Base-by-base conservation (phyloP, 2,888 invertebrate genomes). In the Charanyca ferruginea region DNA sequence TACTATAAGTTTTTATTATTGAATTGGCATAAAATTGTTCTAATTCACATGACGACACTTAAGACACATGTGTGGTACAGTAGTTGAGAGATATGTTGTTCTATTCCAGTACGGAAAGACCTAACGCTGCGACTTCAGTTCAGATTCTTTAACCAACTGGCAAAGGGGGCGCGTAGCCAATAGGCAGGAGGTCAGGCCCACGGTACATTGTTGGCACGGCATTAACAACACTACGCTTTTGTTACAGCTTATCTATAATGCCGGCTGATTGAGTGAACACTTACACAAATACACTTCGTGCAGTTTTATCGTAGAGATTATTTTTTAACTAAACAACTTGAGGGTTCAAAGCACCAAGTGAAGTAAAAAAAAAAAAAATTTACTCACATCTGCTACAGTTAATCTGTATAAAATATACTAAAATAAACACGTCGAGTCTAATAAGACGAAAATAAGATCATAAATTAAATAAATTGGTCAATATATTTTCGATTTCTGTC, bases 61-160 rank as follows among this genome's bases (percentile, higher is more conserved):
- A 71, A 74, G 68, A 84, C 85, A 87, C 83, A 75, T 75, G 84
- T 86, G 81, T 85, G 82, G 77, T 73, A 79, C 81, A 87, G 85
- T 89, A 90, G 90, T 91, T 90, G 85, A 92, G 88, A 88, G 85
- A 85, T 92, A 83, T 91, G 87, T 94, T 96, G 93, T 96, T 96
- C 96, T 96, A 96, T 97, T 96, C 94, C 98, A 98, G 98, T 98
- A 98, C 98, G 98, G 97, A 98, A 98, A 98, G 98, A 98, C 96
- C 97, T 98, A 97, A 98, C 98, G 96, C 97, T 98, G 97, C 98
- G 98, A 97, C 98, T 98, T 96, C 98, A 98, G 97, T 98, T 98
- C 98, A 97, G 98, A 97, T 98, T 98, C 97, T 98, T 98, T 98
- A 98, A 98, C 97, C 97, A 97, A 96, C 96, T 97, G 95, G 98